Conservation (phyloP, 2,888 invertebrate species). For the Monoplex corrugatus region DNA sequence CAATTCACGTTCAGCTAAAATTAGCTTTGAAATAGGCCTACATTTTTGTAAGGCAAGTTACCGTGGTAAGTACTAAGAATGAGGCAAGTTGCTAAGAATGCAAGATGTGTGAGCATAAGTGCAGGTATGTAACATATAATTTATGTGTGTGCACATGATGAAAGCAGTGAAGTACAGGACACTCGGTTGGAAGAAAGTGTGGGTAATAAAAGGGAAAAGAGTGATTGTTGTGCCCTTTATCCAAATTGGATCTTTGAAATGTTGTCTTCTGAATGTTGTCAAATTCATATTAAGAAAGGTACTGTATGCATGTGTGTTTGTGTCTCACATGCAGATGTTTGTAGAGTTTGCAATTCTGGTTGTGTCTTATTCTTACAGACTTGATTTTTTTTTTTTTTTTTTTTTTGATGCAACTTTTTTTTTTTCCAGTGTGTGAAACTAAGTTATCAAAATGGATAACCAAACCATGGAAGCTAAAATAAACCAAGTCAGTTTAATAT, state of each 20-base stretch:
- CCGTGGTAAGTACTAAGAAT: no score
- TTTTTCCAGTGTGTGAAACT: constrained; percentile 26
- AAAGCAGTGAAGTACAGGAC: background rate
- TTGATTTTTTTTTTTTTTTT: background rate
- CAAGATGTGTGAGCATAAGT: background rate
- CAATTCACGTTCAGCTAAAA: no score
- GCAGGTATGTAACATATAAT: background rate
- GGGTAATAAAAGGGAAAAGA: background rate
- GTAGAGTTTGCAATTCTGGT: constrained; percentile 29
- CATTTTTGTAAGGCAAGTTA: no score
- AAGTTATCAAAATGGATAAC: background rate
- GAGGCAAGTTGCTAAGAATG: no score
- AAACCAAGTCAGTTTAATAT: constrained; percentile 15
- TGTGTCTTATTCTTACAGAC: constrained; percentile 40
- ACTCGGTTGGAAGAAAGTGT: background rate
- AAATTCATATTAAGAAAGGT: constrained; percentile 4
- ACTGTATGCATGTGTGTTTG: constrained; percentile 4
- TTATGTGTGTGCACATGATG: background rate
- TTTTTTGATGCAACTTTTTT: constrained; percentile 1
- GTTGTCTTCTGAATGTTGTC: constrained; percentile 22
- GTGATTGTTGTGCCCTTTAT: background rate
- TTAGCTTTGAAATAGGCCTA: no score
- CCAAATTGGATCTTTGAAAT: constrained; percentile 20
- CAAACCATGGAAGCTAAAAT: constrained; percentile 28
- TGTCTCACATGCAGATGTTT: background rate